A percentile compares a stretch with the other conserved stretches of the same genome.
Evolutionary conservation across 2,113 vertebrate genomes (phyloP).

Genomic region (Carassius carassius): DNA sequence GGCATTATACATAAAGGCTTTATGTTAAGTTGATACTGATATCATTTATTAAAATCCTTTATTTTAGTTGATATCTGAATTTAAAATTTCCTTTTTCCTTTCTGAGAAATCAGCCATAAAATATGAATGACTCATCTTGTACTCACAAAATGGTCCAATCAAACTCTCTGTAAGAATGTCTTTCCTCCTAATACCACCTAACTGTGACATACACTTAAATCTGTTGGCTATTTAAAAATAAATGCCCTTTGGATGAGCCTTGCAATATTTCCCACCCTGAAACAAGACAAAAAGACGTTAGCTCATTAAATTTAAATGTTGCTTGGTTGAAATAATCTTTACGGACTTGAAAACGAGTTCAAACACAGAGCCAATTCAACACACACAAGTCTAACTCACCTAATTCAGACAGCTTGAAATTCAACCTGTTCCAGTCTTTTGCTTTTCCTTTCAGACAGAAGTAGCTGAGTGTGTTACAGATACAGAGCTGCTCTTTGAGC

Average conservation of each 20-base stretch:
- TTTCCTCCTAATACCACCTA: neutral
- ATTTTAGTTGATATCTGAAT: neutral
- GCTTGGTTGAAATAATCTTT: neutral
- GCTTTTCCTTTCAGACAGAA: slow-evolving; percentile 1
- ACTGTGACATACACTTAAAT: neutral
- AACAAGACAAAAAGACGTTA: neutral
- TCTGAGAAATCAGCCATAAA: neutral
- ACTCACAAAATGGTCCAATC: neutral
- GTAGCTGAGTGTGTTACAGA: neutral
- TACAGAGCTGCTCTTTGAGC: slow-evolving; percentile 8
- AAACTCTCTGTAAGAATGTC: neutral
- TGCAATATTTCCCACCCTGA: neutral
- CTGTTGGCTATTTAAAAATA: neutral
- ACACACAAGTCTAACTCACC: neutral
- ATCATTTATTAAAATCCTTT: no score
- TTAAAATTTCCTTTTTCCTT: neutral
- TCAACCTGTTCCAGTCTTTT: neutral
- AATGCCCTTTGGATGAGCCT: neutral
- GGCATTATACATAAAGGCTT: no score
- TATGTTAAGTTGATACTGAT: no score
- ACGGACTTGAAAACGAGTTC: neutral
- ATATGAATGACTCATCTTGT: neutral
- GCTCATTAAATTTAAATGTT: neutral
- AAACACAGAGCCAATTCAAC: neutral
- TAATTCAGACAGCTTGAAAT: neutral